A percentile compares a stretch with the other conserved stretches of the same genome.
phyloP scores from a whole-genome alignment of 2,113 vertebrate species.

The Polyodon spathula region DNA sequence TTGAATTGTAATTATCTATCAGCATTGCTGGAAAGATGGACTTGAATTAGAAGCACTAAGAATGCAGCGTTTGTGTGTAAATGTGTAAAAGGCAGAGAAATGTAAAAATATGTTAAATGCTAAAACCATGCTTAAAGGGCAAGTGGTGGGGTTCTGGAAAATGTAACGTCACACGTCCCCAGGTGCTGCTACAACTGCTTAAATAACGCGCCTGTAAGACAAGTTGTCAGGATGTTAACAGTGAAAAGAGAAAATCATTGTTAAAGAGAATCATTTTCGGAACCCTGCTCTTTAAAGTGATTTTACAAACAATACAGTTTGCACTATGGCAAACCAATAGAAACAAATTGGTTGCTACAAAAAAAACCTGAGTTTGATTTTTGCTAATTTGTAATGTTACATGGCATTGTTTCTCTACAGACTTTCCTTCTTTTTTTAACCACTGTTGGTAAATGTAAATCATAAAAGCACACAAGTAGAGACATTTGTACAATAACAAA shows the following conservation, averaged over 20 bases:
- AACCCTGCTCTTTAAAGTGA: constrained; percentile 32
- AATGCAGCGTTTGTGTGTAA: constrained; percentile 51
- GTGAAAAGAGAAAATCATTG: too few species aligned
- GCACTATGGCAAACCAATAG: constrained; percentile 82
- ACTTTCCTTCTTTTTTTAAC: constrained; percentile 75
- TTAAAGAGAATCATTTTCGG: background rate
- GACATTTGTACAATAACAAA: constrained; percentile 64
- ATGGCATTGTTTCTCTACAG: constrained; percentile 83
- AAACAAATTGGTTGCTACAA: constrained; percentile 78
- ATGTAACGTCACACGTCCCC: too few species aligned
- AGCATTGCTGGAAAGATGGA: constrained; percentile 63
- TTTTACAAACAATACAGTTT: constrained; percentile 74
- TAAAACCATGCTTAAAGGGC: constrained; percentile 46
- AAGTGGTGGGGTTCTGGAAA: too few species aligned
- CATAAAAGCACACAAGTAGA: constrained; percentile 47
- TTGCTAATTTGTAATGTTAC: constrained; percentile 86
- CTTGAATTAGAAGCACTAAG: constrained; percentile 63
- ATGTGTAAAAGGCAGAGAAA: constrained; percentile 50
- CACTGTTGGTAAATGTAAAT: constrained; percentile 76
- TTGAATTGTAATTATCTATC: constrained; percentile 74
- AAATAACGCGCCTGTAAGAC: too few species aligned
- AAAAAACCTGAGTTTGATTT: constrained; percentile 83
- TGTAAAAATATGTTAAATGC: constrained; percentile 37
- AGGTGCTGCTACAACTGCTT: too few species aligned
- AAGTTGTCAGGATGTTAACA: too few species aligned